Evolutionary conservation across 2,888 invertebrate species (phyloP), one percentile per base, ranked within the genome.

Genomic region (Cetonia aurata): DNA sequence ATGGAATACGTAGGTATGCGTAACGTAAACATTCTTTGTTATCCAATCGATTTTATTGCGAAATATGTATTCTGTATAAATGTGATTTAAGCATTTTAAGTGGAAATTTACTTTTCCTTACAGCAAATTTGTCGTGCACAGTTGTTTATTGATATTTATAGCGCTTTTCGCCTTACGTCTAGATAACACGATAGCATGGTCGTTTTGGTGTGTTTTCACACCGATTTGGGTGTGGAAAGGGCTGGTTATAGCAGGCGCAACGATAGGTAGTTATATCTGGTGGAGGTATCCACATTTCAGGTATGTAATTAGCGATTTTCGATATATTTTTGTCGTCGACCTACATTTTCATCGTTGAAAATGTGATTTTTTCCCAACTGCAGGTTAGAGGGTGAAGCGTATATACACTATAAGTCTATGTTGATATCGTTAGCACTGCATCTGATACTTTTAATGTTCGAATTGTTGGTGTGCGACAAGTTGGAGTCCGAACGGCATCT

Each of bases 201-300:
- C 95, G 57, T 98, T 93, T 85, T 98, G 98, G 97, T 92, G 94
- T 6, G 93, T 99, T 52, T 99, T 99, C 85, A 89, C 94, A 17
- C 99, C 99, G 62, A 92, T 99, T 81, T 99, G 98, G 98, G 90
- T 97, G 77, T 99, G 99, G 97, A 99, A 99, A 83, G 89, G 91
- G 73, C 88, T 97, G 82, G 98, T 96, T 13, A 92, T 98, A 48
- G 81, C 92, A 67, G 99, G 98, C 71, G 97, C 98, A 50, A 89
- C 93, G 56, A 90, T 97, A 70, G 99, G 99, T 62, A 95, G 96
- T 77, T 93, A 95, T 81, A 93, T 98, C 15, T 99, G 98, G 97
- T 96, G 96, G 92, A 90, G 94, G 79, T 94, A 96, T 86, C 98
- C 99, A 59, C 97, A 97, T 81, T 96, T 96, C 84, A 92, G 95